These are phyloP conservation scores for Ceryle rudis DNA, from an alignment of 2,797 vertebrate genomes.

Conservation along the genomic window DNA sequence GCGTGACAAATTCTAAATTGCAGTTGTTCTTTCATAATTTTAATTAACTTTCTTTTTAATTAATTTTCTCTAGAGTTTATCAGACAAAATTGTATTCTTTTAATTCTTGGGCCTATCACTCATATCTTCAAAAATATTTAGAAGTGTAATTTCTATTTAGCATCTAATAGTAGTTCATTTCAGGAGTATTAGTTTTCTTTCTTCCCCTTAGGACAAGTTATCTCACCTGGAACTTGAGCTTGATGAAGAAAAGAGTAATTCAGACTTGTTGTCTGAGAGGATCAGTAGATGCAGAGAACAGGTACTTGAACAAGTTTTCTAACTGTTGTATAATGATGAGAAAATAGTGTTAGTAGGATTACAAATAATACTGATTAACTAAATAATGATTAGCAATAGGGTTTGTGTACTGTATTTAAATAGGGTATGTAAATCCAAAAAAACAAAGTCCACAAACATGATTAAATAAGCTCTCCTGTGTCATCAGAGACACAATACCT, in stretches of 20 bases:
- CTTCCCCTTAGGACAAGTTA: conserved; percentile 86
- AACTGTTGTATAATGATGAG: not conserved
- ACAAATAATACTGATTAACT: not conserved
- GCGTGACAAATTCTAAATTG: not conserved
- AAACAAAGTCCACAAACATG: not conserved
- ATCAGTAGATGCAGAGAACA: conserved; percentile 92
- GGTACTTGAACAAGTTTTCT: conserved; percentile 76
- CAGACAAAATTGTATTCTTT: not conserved
- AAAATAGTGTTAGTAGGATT: not conserved
- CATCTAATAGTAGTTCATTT: not conserved
- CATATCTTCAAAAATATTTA: not conserved
- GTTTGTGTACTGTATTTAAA: not conserved
- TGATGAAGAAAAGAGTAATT: conserved; percentile 93
- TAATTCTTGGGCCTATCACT: not conserved
- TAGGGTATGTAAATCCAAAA: not conserved
- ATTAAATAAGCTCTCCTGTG: not conserved
- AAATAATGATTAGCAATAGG: not conserved
- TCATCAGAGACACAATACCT: not conserved
- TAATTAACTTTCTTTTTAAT: not conserved
- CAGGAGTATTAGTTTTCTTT: not conserved
- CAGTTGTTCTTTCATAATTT: not conserved
- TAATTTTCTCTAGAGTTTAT: not conserved
- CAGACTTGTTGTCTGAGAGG: conserved; percentile 91
- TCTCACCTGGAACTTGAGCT: conserved; percentile 90
- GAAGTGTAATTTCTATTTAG: not conserved